Evolutionary conservation across 1,140 invertebrate genomes (phyloP), one percentile per base, ranked within the genome.

Genomic region (Diachasmimorpha longicaudata): DNA sequence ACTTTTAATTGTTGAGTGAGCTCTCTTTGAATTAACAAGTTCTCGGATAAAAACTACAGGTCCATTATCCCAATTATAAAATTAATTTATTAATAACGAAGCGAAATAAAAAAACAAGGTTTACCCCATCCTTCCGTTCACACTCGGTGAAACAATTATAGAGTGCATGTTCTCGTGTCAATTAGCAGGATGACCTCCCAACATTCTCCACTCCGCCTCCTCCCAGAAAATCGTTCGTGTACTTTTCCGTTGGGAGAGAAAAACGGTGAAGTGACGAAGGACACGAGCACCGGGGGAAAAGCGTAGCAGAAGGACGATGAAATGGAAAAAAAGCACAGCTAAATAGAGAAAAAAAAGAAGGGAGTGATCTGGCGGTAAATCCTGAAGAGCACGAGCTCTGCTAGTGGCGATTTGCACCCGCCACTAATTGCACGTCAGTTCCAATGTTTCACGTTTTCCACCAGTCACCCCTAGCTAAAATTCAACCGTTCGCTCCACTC

Each of bases 341-440:
- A 55, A 67, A 67, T 21, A 55, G 46, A 39, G n/a, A 37, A 25
- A 58, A 68, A 19, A 68, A 44, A 69, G 10, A 52, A 1, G 3
- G 21, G 23, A 42, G 25, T 52, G 42, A 68, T 68, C 42, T 11
- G 37, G 21, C 72, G 70, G 76, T 78, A 78, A 75, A 78, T 78
- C 71, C 55, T 44, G 73, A 55, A 67, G 63, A 71, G 63, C 77
- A 36, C 31, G 37, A 66, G 74, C 75, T 78, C 74, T 72, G 58
- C 0, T 25, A 63, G 58, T 71, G 71, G 68, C 77, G 74, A 78
- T 78, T 76, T 78, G 74, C 77, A 74, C 70, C 42, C 77, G 67
- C 70, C 74, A 72, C 74, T 78, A 78, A 78, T 78, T 78, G 77
- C 77, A 69, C 69, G 77, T 78, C 77, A 75, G 74, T 70, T 67